Base-by-base conservation (phyloP, 2,888 invertebrate genomes). In the Drosophila mettleri region DNA sequence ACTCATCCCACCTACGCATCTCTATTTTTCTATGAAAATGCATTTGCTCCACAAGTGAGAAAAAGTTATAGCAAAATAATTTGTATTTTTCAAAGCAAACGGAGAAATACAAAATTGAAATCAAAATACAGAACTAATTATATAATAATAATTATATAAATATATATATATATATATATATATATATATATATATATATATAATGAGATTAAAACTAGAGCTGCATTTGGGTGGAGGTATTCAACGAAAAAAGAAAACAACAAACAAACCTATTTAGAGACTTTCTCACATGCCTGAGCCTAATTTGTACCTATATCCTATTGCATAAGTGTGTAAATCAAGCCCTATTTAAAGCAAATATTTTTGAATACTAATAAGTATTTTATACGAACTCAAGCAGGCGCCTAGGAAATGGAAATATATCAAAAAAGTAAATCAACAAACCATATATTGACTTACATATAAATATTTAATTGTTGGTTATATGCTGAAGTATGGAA, bases 1-100 rank as follows among this genome's bases (percentile, higher is more conserved):
- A 89, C 90, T 91, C 90, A 91, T 90, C 91, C 91, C 91, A 91
- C 91, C 91, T 91, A 87, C 76, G 80, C 83, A 86, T 89, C 90
- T 90, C 90, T 91, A 91, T 91, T 91, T 91, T 91, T 91, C 91
- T 91, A 91, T 90, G 75, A 86, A 80, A 76, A 78, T 77, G 78
- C 83, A 85, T 80, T 72, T 78, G 77, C 83, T 74, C 77, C 81
- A 73, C 78, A 72, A 71, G 77, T 69, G 69, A 78, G 70, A 74
- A 74, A 63, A 61, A 59, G 52, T 69, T 69, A 68, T 76, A 74
- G 67, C 52, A 51, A 34, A 49, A 24, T 49, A 34, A 49, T 34
- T 65, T 65, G 74, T 78, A 82, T 78, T 74, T 65, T 69, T 79
- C 67, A 79, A 79, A 27, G 52, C 77, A 74, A 79, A 74, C 53